phyloP scores from a whole-genome alignment of 2,888 invertebrate genomes.

The Rhorus exstirpatorius region DNA sequence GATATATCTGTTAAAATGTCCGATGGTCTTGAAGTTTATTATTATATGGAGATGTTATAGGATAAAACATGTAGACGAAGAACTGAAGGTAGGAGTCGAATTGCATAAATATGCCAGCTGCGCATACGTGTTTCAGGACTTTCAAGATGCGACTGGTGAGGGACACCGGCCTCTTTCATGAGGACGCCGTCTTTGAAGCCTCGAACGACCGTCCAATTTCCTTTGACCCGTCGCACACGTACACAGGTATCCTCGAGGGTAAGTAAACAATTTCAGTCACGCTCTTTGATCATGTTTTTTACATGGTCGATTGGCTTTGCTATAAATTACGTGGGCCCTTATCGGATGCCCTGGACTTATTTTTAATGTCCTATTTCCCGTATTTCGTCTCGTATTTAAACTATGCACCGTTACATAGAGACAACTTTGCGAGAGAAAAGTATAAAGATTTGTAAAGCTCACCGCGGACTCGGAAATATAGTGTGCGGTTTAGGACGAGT shows the following conservation, averaged over 20 bases:
- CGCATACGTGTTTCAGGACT: slow-evolving; percentile 77
- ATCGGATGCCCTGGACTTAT: not conserved
- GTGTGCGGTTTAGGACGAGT: no score
- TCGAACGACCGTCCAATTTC: slow-evolving; percentile 82
- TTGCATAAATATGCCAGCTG: slow-evolving; percentile 11
- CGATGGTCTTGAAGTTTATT: no score
- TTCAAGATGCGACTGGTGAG: slow-evolving; percentile 85
- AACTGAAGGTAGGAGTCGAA: no score
- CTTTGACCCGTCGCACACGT: slow-evolving; percentile 85
- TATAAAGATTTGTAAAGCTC: no score
- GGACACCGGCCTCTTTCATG: slow-evolving; percentile 84
- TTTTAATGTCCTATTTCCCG: not conserved
- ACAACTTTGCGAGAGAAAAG: not conserved
- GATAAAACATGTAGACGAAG: no score
- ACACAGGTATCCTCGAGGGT: slow-evolving; percentile 86
- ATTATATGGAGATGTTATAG: no score
- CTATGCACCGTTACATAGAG: not conserved
- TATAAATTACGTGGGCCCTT: slow-evolving; percentile 27
- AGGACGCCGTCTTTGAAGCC: slow-evolving; percentile 85
- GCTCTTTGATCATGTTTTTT: slow-evolving; percentile 60
- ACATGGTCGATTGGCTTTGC: slow-evolving; percentile 42
- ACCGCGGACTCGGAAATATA: no score
- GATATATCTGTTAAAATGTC: no score
- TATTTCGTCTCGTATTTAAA: not conserved
- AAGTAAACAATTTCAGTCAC: slow-evolving; percentile 68